Percentiles rank a stretch among this genome's conserved stretches.
Evolutionary conservation across 2,888 invertebrate species (phyloP).

Genomic region (Andricus curvator): DNA sequence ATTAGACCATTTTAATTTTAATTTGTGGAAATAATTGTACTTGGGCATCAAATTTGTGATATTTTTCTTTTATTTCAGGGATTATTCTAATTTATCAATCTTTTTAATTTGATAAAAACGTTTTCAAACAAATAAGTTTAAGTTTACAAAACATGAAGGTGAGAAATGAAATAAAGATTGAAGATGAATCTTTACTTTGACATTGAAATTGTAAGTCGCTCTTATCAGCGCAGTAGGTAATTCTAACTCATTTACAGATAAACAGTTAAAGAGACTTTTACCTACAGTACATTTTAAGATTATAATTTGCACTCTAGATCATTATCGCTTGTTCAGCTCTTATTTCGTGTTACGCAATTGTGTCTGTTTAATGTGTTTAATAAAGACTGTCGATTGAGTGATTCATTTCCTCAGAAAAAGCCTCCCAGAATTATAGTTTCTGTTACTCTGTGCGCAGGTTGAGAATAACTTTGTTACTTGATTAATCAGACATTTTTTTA

Average conservation of each 20-base stretch:
- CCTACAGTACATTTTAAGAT: neutral
- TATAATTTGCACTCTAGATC: neutral
- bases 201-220: neutral
- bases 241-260: neutral
- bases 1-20: no score
- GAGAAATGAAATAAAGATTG: neutral
- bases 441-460: neutral
- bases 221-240: neutral
- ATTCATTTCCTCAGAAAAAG: slow-evolving; percentile 22
- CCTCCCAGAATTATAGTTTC: neutral
- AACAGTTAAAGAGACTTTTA: neutral
- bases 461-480: neutral
- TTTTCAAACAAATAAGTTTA: no score
- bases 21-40: no score
- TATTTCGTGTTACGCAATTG: slow-evolving; percentile 10
- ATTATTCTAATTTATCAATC: no score
- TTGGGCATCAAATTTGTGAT: no score
- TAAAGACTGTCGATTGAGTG: slow-evolving; percentile 12
- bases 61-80: no score
- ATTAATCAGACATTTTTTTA: neutral
- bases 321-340: neutral
- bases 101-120: no score
- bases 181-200: neutral
- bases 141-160: neutral
- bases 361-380: slow-evolving; percentile 17